Base-by-base conservation (phyloP, 2,888 invertebrate species). In the Anodontia alba region DNA sequence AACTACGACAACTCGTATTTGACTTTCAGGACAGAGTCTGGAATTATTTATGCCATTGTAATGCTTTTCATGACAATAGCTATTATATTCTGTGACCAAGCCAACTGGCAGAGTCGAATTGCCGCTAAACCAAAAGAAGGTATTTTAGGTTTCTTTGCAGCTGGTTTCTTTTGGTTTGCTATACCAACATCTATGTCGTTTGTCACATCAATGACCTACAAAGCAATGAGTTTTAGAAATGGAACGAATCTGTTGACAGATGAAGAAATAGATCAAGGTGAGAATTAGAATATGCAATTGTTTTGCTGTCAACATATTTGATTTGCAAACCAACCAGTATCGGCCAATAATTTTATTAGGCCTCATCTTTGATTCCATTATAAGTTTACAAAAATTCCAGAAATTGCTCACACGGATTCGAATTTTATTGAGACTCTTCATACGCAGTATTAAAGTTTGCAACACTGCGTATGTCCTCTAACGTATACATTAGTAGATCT, bases 71-170 rank as follows among this genome's bases (percentile, higher is more conserved):
- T 88, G 87, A 86, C 88, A 0, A 80, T 87, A 1, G 88, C 88
- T 0, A 78, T 90, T 69, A 80, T 90, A 70, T 89, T 89, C 73
- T 85, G 79, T 90, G 92, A 92, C 69, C 92, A 92, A 77, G 92
- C 93, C 10, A 92, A 92, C 75, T 93, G 93, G 93, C 93, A 93
- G 84, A 92, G 92, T 72, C 81, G 92, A 0, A 92, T 93, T 26
- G 93, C 93, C 0, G 91, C 93, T n/a, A 93, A 93, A 75, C 92
- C 91, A 26, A 85, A 83, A 17, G 89, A 91, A 72, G 92, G 93
- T 0, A 92, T 93, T 8, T 79, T 91, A 29, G 93, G 93, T 3
- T 93, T 92, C 81, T 87, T 93, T 57, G 87, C 89, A 26, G 92
- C 92, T 10, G 92, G 91, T 8, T 90, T 90, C 74, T 87, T 93